Percentiles rank a stretch among this genome's conserved stretches.
phyloP scores from a whole-genome alignment of 2,797 vertebrate genomes.

The Pantherophis vulpinus region DNA sequence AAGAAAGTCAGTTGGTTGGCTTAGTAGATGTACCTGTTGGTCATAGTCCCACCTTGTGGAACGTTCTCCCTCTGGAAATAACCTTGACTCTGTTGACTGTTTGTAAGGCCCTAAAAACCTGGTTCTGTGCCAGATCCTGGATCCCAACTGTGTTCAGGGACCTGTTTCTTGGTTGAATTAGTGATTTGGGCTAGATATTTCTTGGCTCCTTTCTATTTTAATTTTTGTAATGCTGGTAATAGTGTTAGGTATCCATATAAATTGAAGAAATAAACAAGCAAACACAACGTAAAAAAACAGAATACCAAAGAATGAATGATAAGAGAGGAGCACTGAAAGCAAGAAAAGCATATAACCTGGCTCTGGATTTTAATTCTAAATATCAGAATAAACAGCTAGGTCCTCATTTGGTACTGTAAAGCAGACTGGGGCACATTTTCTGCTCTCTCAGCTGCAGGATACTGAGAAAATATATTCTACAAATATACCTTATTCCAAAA shows the following conservation, averaged over 20 bases:
- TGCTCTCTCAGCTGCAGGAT: not conserved
- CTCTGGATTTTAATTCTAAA: not conserved
- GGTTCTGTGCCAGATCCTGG: not conserved
- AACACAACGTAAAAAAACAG: not conserved
- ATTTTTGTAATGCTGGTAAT: not conserved
- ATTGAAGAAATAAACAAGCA: not conserved
- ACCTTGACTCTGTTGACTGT: not conserved
- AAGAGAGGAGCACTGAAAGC: not conserved
- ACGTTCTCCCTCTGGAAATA: not conserved
- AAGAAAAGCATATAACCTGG: not conserved
- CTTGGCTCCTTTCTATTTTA: not conserved
- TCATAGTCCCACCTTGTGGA: not conserved
- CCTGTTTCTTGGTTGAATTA: not conserved
- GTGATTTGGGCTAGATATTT: not conserved
- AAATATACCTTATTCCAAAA: not conserved
- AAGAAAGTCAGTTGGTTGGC: not conserved
- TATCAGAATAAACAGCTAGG: not conserved
- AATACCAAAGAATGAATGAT: not conserved
- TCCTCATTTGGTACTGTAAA: not conserved
- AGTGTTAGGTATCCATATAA: not conserved
- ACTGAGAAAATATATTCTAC: not conserved
- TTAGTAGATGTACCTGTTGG: not conserved
- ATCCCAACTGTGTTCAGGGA: not conserved
- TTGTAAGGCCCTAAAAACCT: not conserved
- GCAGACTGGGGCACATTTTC: not conserved